Evolutionary conservation across 2,888 invertebrate species (phyloP).

Genomic region (Chrysolina haemoptera): DNA sequence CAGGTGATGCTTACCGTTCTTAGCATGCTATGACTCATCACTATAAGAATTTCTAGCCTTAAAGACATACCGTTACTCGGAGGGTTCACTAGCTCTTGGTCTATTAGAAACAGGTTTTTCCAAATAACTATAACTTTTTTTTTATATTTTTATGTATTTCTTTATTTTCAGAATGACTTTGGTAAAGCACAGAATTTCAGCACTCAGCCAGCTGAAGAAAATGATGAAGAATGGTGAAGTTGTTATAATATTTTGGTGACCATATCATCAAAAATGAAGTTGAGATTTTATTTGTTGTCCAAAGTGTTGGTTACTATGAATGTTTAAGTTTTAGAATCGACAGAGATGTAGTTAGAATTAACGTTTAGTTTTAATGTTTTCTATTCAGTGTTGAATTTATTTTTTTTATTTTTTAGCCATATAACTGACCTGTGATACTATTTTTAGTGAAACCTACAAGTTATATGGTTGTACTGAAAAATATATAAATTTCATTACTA

Average conservation of each 20-base stretch:
- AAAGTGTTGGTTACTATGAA: constrained; percentile 8
- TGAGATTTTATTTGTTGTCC: constrained; percentile 8
- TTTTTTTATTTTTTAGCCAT: constrained; percentile 37
- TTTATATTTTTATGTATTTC: constrained; percentile 32
- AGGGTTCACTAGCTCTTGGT: no score
- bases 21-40: no score
- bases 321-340: constrained; percentile 6
- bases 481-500: constrained; percentile 27
- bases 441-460: constrained; percentile 39
- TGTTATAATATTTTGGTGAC: not conserved
- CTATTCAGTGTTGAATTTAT: constrained; percentile 24
- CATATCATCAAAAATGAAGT: not conserved
- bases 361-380: constrained; percentile 27
- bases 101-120: no score
- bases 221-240: constrained; percentile 74
- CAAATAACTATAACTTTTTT: no score
- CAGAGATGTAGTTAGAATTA: constrained; percentile 14
- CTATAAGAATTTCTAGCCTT: no score
- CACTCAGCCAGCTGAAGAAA: constrained; percentile 67
- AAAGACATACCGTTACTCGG: no score
- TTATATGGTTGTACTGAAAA: constrained; percentile 40
- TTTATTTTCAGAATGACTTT: constrained; percentile 56
- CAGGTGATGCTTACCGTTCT: no score
- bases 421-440: constrained; percentile 46
- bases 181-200: constrained; percentile 58